Evolutionary conservation across 1,140 invertebrate genomes (phyloP), one percentile per base, ranked within the genome.

Genomic region (Pseudomyrmex dendroicus): DNA sequence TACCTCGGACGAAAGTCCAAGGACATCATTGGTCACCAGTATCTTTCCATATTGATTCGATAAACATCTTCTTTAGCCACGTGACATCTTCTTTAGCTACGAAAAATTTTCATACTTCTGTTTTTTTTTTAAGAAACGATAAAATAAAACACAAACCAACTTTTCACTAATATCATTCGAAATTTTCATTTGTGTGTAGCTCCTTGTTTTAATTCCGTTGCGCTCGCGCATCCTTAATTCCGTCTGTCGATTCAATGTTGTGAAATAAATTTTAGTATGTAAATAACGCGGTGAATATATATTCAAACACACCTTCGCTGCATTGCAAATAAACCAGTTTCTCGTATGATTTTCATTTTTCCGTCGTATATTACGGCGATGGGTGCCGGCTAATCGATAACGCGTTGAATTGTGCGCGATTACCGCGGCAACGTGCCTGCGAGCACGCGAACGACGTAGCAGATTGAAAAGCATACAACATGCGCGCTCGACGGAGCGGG

Each of bases 331-430:
- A 83, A 85, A 82, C 46, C 7, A 57, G 57, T 48, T 46, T 52
- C 73, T n/a, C 64, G 13, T 22, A 44, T 68, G 44, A 86, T 87
- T 89, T 77, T 86, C 73, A 83, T 90, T 87, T 83, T 84, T 88
- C 44, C 73, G 17, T 25, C 80, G 13, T 17, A 4, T 35, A 63
- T n/a, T 35, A 12, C 61, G 22, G 54, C 20, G 66, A 52, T 20
- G 20, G 54, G 20, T 46, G 35, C 35, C 44, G 54, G 35, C 59
- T 50, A 85, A 78, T 87, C 85, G 57, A 87, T 87, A 86, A 77
- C 67, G 62, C 72, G 73, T 86, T 86, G 67, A 73, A 86, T 86
- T 83, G 48, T 73, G 57, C 64, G 63, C 74, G 74, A 78, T 78
- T 77, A 67, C 12, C 17, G 63, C 52, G 22, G 62, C 61, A 17